A percentile compares a stretch with the other conserved stretches of the same genome.
phyloP scores from a whole-genome alignment of 2,797 vertebrate species.

The Poeciliopsis gracilis region DNA sequence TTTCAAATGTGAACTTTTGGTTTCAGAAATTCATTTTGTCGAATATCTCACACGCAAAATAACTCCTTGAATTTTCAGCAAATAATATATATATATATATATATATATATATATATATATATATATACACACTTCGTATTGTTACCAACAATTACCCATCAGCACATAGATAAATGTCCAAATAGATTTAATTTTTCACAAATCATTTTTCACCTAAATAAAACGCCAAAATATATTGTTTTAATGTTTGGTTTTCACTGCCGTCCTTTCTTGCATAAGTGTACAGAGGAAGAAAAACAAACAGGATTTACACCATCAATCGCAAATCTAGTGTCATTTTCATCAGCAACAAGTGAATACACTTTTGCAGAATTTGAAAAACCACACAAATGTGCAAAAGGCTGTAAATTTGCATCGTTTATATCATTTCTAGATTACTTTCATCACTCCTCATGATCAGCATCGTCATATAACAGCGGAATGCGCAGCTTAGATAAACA shows the following conservation, averaged over 20 bases:
- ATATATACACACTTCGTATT: neutral
- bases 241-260: neutral
- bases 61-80: neutral
- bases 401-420: slow-evolving; percentile 16
- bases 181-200: neutral
- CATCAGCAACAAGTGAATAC: slow-evolving; percentile 63
- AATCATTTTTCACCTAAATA: neutral
- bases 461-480: slow-evolving; percentile 37
- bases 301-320: slow-evolving; percentile 23
- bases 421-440: neutral
- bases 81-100: too few relatives aligned
- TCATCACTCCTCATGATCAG: neutral
- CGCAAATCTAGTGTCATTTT: slow-evolving; percentile 8
- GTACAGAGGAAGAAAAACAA: slow-evolving; percentile 6
- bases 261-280: neutral
- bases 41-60: neutral
- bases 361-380: slow-evolving; percentile 16
- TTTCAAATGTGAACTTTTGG: neutral
- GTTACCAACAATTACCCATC: neutral
- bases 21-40: neutral
- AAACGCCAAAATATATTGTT: neutral
- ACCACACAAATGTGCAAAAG: neutral
- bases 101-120: too few relatives aligned
- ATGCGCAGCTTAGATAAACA: slow-evolving; percentile 40
- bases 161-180: neutral